phyloP scores from a whole-genome alignment of 2,113 vertebrate genomes.

The Cephalopholis sonnerati region DNA sequence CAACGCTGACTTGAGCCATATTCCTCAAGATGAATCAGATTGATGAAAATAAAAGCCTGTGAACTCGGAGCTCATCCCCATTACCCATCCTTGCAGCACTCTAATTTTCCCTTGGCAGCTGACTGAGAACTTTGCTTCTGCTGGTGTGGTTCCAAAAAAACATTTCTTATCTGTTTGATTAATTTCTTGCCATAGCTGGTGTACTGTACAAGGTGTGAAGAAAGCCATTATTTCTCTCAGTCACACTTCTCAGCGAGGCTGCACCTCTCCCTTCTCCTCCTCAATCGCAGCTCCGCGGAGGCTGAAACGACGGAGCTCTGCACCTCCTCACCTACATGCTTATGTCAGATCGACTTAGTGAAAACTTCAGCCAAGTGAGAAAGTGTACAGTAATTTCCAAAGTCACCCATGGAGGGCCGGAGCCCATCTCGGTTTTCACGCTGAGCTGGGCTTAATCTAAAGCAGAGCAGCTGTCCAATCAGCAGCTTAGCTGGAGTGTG shows the following conservation, averaged over 20 bases:
- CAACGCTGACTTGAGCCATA: conserved; percentile 2
- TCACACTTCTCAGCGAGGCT: conserved; percentile 38
- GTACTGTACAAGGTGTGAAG: conserved; percentile 22
- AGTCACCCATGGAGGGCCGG: conserved; percentile 67
- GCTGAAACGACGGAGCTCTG: conserved; percentile 38
- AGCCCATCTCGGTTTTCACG: conserved; percentile 74
- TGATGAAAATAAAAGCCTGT: conserved; percentile 49
- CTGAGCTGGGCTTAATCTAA: conserved; percentile 70
- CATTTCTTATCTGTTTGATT: conserved; percentile 38
- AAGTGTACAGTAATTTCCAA: conserved; percentile 67
- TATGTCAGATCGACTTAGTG: conserved; percentile 69
- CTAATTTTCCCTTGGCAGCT: conserved; percentile 36
- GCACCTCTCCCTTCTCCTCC: conserved; percentile 23
- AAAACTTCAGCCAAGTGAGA: conserved; percentile 70
- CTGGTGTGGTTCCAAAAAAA: conserved; percentile 48
- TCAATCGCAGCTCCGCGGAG: conserved; percentile 30
- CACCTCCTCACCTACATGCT: conserved; percentile 55
- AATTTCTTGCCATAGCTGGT: conserved; percentile 35
- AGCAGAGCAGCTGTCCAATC: conserved; percentile 80
- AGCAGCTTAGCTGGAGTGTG: conserved; percentile 78
- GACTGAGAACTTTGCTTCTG: conserved; percentile 49
- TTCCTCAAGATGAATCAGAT: conserved; percentile 26
- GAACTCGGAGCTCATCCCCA: conserved; percentile 30
- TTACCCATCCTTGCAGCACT: conserved; percentile 38
- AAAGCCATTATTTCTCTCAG: conserved; percentile 67